A percentile compares a stretch with the other conserved stretches of the same genome.
Conservation (phyloP, 2,888 invertebrate genomes). For the Papilio gigon region DNA sequence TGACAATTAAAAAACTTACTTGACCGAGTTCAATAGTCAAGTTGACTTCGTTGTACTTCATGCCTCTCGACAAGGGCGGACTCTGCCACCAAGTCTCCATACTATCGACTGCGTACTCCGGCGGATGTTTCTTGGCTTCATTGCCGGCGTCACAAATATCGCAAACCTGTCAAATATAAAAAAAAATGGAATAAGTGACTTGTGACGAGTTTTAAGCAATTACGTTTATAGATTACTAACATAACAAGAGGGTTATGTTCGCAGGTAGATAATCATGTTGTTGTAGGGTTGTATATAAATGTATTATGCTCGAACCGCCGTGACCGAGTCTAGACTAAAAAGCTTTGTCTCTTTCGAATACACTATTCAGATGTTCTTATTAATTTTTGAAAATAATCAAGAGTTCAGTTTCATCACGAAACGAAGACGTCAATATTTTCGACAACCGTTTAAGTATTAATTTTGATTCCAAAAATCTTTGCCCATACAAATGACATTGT, state of each 20-base stretch:
- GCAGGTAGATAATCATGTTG: no score
- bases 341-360: no score
- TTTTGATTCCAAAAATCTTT: neutral
- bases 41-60: constrained; percentile 98
- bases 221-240: no score
- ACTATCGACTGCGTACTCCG: constrained; percentile 97
- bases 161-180: constrained; percentile 87
- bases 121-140: constrained; percentile 91
- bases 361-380: no score
- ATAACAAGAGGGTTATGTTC: no score
- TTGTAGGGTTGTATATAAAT: no score
- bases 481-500: neutral
- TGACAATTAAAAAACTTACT: constrained; percentile 80
- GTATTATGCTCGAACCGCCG: no score
- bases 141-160: constrained; percentile 92
- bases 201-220: neutral
- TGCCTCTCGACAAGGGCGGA: constrained; percentile 97
- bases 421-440: no score
- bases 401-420: no score
- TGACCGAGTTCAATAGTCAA: constrained; percentile 98
- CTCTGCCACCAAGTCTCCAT: constrained; percentile 99
- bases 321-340: no score
- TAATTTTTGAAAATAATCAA: no score
- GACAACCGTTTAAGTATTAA: no score
- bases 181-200: neutral